phyloP scores from a whole-genome alignment of 2,888 invertebrate genomes.

The Trachelus troglodyta region DNA sequence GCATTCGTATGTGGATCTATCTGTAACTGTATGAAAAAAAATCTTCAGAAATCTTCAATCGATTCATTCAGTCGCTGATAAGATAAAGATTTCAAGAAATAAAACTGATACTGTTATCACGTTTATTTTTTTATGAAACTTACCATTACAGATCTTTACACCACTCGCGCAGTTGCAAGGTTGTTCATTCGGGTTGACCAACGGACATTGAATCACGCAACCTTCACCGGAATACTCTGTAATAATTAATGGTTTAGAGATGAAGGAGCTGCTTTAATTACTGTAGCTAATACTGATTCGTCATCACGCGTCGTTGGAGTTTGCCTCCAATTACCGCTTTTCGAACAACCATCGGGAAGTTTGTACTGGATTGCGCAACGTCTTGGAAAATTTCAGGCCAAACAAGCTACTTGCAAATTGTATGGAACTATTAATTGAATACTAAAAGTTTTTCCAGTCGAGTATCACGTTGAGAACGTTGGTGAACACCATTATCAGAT shows the following conservation, averaged over 20 bases:
- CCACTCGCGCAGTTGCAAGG: conserved; percentile 66
- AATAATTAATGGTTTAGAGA: conserved; percentile 26
- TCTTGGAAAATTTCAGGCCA: not conserved
- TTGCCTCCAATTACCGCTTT: not conserved
- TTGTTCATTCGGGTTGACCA: conserved; percentile 60
- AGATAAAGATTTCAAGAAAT: not conserved
- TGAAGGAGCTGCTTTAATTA: not conserved
- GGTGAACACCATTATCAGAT: not conserved
- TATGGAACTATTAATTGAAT: not conserved
- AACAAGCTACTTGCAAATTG: not conserved
- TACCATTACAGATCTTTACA: conserved; percentile 63
- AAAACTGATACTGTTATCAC: not conserved
- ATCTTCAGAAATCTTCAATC: not conserved
- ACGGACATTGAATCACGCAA: conserved; percentile 67
- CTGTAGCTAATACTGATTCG: not conserved
- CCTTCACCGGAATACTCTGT: conserved; percentile 64
- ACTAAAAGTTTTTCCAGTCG: not conserved
- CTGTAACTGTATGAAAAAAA: conserved; percentile 63
- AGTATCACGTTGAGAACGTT: not conserved
- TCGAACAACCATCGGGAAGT: not conserved
- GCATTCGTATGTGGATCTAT: conserved; percentile 73
- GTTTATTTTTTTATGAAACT: conserved; percentile 39
- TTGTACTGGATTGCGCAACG: not conserved
- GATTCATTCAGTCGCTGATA: not conserved
- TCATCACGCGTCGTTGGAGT: not conserved